These are phyloP conservation scores for Sepioteuthis lessoniana DNA, from an alignment of 2,888 invertebrate species.

Conservation along the genomic window DNA sequence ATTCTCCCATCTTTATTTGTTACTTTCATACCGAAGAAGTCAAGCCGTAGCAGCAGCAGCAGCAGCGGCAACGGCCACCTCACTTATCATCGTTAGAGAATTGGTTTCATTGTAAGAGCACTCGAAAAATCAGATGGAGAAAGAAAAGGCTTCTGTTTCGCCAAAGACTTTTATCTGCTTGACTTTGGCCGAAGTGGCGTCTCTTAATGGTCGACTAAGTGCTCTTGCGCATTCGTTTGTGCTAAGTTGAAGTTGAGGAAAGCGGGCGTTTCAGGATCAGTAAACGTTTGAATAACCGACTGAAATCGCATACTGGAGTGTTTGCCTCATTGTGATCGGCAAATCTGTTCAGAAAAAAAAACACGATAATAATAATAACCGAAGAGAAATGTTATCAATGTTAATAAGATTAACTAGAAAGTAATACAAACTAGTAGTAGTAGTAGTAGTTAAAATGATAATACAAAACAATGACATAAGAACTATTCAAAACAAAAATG, in stretches of 20 bases:
- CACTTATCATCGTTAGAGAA: not conserved
- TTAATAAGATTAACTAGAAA: too few relatives aligned
- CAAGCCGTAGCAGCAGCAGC: not conserved
- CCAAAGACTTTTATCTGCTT: not conserved
- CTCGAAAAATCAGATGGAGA: not conserved
- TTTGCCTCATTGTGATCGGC: not conserved
- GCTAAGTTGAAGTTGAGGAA: not conserved
- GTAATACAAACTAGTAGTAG: too few relatives aligned
- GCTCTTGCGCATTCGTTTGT: not conserved
- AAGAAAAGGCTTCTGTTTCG: slow-evolving; percentile 8
- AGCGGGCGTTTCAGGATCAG: not conserved
- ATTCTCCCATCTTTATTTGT: not conserved
- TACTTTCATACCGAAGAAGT: not conserved
- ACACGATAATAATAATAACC: too few relatives aligned
- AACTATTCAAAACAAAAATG: too few relatives aligned
- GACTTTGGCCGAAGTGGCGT: not conserved
- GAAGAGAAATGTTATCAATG: too few relatives aligned
- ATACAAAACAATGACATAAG: too few relatives aligned
- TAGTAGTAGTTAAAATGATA: too few relatives aligned
- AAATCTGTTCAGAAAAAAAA: not conserved
- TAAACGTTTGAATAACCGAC: not conserved
- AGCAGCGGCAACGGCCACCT: too few relatives aligned
- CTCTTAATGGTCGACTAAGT: not conserved
- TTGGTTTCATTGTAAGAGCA: not conserved
- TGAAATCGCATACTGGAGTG: not conserved